phyloP scores from a whole-genome alignment of 2,797 vertebrate species.

The Siniperca obscura region DNA sequence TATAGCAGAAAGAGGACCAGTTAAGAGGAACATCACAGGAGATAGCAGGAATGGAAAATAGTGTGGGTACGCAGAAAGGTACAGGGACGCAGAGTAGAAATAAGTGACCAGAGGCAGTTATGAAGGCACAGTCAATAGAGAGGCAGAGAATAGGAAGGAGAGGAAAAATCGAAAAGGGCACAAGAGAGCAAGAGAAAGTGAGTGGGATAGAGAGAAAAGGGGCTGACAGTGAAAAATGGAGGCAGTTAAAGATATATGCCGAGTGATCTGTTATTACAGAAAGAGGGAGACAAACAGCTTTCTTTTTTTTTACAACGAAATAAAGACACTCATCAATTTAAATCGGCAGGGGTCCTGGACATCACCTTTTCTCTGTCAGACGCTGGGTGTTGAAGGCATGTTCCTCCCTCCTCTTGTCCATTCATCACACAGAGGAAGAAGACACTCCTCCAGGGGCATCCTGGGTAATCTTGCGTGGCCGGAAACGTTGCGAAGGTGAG shows the following conservation, averaged over 20 bases:
- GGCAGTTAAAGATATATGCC: conserved; percentile 84
- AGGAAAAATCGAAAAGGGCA: conserved; percentile 76
- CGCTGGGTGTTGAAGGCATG: conserved; percentile 54
- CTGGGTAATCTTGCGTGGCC: conserved; percentile 85
- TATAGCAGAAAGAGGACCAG: conserved; percentile 20
- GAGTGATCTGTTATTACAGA: conserved; percentile 86
- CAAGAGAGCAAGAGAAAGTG: conserved; percentile 68
- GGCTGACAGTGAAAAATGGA: conserved; percentile 82
- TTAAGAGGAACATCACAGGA: conserved; percentile 44
- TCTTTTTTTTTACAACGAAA: conserved; percentile 74
- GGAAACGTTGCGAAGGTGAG: conserved; percentile 78
- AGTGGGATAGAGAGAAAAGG: conserved; percentile 72
- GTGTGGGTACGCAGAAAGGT: conserved; percentile 36
- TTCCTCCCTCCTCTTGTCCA: conserved; percentile 65
- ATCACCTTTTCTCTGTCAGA: conserved; percentile 75
- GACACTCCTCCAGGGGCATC: conserved; percentile 78
- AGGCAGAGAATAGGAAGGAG: conserved; percentile 62
- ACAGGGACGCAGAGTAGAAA: conserved; percentile 43
- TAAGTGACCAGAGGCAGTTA: conserved; percentile 68
- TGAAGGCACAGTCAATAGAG: conserved; percentile 78
- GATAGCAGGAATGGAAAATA: conserved; percentile 33
- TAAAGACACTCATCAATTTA: conserved; percentile 89
- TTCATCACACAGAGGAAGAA: conserved; percentile 82
- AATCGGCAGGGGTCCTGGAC: conserved; percentile 78
- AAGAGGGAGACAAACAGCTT: conserved; percentile 83